Evolutionary conservation across 2,888 invertebrate species (phyloP).

Genomic region (Caenorhabditis parvicauda): DNA sequence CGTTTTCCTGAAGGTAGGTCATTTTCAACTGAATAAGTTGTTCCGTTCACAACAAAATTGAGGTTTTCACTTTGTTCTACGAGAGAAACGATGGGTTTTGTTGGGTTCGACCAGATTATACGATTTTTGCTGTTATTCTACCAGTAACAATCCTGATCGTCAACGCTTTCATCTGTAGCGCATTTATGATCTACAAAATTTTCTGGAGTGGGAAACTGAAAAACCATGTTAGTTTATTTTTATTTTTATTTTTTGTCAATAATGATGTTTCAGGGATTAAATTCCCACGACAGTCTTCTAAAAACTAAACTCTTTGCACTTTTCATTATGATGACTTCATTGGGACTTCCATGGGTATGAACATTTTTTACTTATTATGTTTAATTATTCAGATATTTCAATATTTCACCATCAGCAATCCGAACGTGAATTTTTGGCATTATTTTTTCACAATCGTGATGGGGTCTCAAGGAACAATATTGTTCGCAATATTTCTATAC

Average conservation of each 20-base stretch:
- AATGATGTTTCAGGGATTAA: slow-evolving; percentile 21
- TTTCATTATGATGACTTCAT: slow-evolving; percentile 41
- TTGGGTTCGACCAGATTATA: slow-evolving; percentile 46
- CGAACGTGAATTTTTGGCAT: slow-evolving; percentile 28
- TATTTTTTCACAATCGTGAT: slow-evolving; percentile 39
- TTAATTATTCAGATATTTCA: slow-evolving; percentile 31
- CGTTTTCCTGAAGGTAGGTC: background rate
- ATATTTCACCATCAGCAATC: slow-evolving; percentile 31
- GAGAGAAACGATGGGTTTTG: slow-evolving; percentile 42
- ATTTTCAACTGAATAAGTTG: slow-evolving; percentile 6
- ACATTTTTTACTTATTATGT: background rate
- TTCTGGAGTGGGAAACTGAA: no score
- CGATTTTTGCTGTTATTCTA: slow-evolving; percentile 39
- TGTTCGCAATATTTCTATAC: slow-evolving; percentile 25
- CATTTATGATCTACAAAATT: slow-evolving; percentile 35
- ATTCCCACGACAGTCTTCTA: slow-evolving; percentile 3
- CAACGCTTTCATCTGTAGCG: slow-evolving; percentile 40
- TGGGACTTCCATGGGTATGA: slow-evolving; percentile 50
- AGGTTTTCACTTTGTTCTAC: slow-evolving; percentile 34
- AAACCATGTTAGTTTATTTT: background rate
- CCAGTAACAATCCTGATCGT: slow-evolving; percentile 40
- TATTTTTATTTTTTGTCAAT: background rate
- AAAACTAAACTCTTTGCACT: slow-evolving; percentile 29
- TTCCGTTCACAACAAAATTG: slow-evolving; percentile 7
- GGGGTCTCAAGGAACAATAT: slow-evolving; percentile 34